A percentile compares a stretch with the other conserved stretches of the same genome.
phyloP scores from a whole-genome alignment of 1,140 invertebrate species.

The Neodiprion virginianus region DNA sequence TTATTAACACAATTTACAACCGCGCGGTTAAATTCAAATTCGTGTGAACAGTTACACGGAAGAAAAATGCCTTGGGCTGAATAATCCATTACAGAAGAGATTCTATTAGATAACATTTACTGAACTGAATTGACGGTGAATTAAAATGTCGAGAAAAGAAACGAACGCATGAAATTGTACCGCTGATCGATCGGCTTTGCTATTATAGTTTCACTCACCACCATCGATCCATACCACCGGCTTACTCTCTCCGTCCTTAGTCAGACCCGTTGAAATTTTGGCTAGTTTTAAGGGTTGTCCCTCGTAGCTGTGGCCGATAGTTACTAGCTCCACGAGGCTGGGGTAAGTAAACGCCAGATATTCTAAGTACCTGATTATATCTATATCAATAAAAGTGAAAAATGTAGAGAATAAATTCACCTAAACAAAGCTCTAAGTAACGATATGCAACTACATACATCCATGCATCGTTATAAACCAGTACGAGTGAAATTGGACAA shows the following conservation, averaged over 20 bases:
- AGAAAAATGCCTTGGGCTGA: no score
- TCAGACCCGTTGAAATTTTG: slow-evolving; percentile 62
- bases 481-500: no score
- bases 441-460: slow-evolving; percentile 47
- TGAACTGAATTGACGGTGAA: no score
- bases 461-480: slow-evolving; percentile 28
- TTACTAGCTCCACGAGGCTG: slow-evolving; percentile 69
- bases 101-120: no score
- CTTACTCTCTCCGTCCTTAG: slow-evolving; percentile 52
- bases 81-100: no score
- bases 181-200: no score
- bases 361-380: slow-evolving; percentile 77
- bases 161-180: no score
- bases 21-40: no score
- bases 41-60: no score
- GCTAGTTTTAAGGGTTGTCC: slow-evolving; percentile 75
- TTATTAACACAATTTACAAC: no score
- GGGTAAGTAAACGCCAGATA: slow-evolving; percentile 78
- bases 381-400: slow-evolving; percentile 43
- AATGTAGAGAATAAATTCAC: neutral
- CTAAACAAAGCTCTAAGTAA: no score
- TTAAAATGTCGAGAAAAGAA: no score
- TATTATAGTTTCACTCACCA: slow-evolving; percentile 47
- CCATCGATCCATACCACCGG: slow-evolving; percentile 69
- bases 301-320: slow-evolving; percentile 79